Base-by-base conservation (phyloP, 2,113 vertebrate genomes). In the Solenodon paradoxus region DNA sequence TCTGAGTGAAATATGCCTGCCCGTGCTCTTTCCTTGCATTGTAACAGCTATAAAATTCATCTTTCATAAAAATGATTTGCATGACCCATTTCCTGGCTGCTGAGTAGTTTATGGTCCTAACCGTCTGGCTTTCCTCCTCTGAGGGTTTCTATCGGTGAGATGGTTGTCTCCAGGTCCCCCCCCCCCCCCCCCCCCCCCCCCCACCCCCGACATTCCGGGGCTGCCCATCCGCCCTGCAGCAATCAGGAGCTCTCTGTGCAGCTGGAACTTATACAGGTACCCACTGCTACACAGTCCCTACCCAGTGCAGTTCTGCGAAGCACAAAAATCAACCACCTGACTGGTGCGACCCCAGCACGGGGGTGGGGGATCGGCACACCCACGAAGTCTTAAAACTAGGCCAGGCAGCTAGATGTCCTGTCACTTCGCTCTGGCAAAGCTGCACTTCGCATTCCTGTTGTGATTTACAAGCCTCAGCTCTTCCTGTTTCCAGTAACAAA, bases 401-500 rank as follows among this genome's bases (percentile, higher is more conserved):
- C 51, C 45, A 5, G 26, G 77, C 87, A 30, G 64, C 19, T 3
- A n/a, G n/a, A 30, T 7, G 22, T 11, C 38, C 63, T 40, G 4
- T 42, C 42, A 0, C 47, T 40, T 16, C 1, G 0, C 22, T 15
- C 69, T 32, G 94, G 17, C 45, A 19, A 19, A 40, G 24, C n/a
- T 81, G 68, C 22, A 51, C n/a, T 63, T 45, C 15, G 32, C 86
- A 1, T 32, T 30, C 49, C 20, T 3, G 9, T 7, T 16, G 79
- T 20, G 42, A 20, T 10, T 42, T 7, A 26, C 20, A 5, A 1
- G 40, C 71, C 89, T 91, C 63, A 3, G 17, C 8, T 3, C 42
- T 85, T 11, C 19, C 42, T 84, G 63, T 3, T 32, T 82, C 90
- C 75, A 69, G 80, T 92, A 89, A 90, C 84, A 89, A 80, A 97